Percentiles rank a stretch among this genome's conserved stretches.
phyloP scores from a whole-genome alignment of 2,113 vertebrate genomes.

The Anhinga anhinga region DNA sequence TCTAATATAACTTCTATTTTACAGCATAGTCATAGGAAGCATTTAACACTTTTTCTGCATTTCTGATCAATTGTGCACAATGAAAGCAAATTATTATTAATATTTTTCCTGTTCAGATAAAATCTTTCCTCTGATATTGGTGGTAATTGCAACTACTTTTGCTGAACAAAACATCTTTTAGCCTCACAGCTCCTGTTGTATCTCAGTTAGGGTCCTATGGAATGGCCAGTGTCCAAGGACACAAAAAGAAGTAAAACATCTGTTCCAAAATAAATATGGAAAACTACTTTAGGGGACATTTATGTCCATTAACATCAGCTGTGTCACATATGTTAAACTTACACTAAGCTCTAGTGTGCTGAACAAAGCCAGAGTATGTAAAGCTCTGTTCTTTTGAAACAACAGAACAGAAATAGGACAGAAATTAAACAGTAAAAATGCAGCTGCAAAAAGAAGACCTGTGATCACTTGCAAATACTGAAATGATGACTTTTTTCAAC shows the following conservation, averaged over 20 bases:
- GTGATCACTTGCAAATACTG: neutral
- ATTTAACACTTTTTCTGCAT: neutral
- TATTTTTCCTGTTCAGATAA: neutral
- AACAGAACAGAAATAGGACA: neutral
- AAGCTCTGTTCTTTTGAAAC: neutral
- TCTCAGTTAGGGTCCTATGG: neutral
- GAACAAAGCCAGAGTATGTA: neutral
- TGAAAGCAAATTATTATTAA: neutral
- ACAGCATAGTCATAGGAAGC: neutral
- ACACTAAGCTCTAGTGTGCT: neutral
- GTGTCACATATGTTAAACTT: constrained; percentile 39
- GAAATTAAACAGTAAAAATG: neutral
- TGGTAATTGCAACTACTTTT: neutral
- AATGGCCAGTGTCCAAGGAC: constrained; percentile 30
- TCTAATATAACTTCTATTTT: neutral
- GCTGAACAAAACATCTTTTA: neutral
- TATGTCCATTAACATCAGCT: constrained; percentile 45
- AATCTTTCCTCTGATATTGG: neutral
- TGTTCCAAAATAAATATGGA: constrained; percentile 53
- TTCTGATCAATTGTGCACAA: neutral
- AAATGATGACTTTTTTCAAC: neutral
- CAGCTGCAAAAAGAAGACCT: neutral
- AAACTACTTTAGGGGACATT: constrained; percentile 40
- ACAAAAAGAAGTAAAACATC: constrained; percentile 20
- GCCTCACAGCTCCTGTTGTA: neutral